These are phyloP conservation scores for Cantharis rufa DNA, from an alignment of 2,888 invertebrate species.

Conservation along the genomic window DNA sequence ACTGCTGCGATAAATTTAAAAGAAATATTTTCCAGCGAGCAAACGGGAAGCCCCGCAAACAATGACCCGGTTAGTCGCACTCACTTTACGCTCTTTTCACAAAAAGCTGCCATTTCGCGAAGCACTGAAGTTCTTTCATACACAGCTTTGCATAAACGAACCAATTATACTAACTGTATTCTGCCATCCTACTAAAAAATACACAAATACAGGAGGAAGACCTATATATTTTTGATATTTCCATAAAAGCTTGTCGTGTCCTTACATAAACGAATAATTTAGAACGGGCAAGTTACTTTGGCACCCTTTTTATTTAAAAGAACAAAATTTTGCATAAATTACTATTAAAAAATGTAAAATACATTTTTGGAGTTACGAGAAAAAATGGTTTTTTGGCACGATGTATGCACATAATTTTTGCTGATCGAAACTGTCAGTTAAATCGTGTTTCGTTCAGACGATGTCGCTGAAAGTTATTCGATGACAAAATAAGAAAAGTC, in stretches of 20 bases:
- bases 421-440: constrained; percentile 4
- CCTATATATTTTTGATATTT: constrained; percentile 21
- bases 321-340: not conserved
- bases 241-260: constrained; percentile 18
- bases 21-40: constrained; percentile 25
- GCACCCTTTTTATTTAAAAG: not conserved
- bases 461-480: constrained; percentile 6
- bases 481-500: constrained; percentile 45
- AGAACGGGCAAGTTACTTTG: not conserved
- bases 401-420: constrained; percentile 3
- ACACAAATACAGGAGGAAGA: constrained; percentile 23
- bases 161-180: constrained; percentile 31
- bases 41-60: constrained; percentile 30
- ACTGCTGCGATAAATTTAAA: constrained; percentile 23
- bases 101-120: constrained; percentile 28
- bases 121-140: constrained; percentile 30
- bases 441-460: constrained; percentile 6
- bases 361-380: not conserved
- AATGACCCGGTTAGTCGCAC: constrained; percentile 31
- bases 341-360: not conserved
- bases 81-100: constrained; percentile 22
- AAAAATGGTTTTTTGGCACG: not conserved
- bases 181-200: constrained; percentile 22
- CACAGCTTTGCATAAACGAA: constrained; percentile 31
- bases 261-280: constrained; percentile 17